These are phyloP conservation scores for Ischnus inquisitorius DNA, from an alignment of 2,888 invertebrate species.

Conservation along the genomic window DNA sequence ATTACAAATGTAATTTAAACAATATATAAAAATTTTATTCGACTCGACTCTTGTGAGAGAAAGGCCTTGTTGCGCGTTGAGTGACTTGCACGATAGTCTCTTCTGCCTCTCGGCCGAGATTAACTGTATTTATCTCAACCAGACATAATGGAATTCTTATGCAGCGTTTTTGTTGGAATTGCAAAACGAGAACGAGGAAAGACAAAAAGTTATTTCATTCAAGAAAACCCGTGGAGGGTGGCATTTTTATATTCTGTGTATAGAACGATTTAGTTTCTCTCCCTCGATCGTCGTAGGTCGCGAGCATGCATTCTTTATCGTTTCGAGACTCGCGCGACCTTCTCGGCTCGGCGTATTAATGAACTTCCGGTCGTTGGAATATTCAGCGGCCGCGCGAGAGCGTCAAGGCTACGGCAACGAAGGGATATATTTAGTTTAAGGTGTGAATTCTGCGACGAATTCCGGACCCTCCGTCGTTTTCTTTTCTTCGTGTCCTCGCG, in stretches of 20 bases:
- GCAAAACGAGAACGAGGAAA: neutral
- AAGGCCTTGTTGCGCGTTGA: too few species aligned
- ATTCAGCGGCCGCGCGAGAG: neutral
- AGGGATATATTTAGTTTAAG: slow-evolving; percentile 35
- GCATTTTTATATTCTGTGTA: slow-evolving; percentile 46
- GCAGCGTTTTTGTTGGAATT: slow-evolving; percentile 8
- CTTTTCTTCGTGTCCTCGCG: neutral
- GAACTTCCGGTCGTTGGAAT: slow-evolving; percentile 25
- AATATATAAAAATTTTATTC: too few species aligned
- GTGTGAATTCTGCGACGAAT: slow-evolving; percentile 4
- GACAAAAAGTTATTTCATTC: slow-evolving; percentile 50
- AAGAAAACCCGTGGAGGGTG: neutral
- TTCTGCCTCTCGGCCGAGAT: too few species aligned
- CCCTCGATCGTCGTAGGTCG: slow-evolving; percentile 24
- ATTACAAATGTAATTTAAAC: too few species aligned
- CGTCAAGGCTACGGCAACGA: neutral
- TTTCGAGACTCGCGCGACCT: slow-evolving; percentile 41
- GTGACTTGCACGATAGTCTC: too few species aligned
- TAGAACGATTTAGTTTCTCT: slow-evolving; percentile 27
- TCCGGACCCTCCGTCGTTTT: neutral
- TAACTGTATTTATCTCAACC: slow-evolving; percentile 8
- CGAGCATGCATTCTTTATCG: slow-evolving; percentile 54
- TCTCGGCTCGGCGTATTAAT: slow-evolving; percentile 48
- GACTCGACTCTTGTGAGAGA: too few species aligned
- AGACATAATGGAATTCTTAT: slow-evolving; percentile 34